Conservation (phyloP, 2,797 vertebrate species). For the Gallinago solitaria region DNA sequence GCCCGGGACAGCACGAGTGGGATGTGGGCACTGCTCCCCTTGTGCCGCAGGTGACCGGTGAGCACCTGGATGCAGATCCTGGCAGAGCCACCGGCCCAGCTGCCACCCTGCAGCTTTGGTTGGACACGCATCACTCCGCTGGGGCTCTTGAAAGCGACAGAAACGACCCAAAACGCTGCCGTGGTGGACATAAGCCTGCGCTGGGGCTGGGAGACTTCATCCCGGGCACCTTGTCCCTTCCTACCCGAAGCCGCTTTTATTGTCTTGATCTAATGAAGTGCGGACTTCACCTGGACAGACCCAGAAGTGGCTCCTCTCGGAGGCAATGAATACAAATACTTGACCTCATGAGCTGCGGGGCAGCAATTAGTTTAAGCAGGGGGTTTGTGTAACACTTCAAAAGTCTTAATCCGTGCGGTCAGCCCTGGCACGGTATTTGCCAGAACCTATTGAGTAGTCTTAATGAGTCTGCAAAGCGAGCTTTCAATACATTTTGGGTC, state of each 20-base stretch:
- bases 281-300: constrained; percentile 73
- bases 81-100: neutral
- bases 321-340: constrained; percentile 81
- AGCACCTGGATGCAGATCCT: accelerated
- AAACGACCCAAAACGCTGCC: neutral
- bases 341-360: constrained; percentile 81
- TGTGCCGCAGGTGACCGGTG: accelerated
- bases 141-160: neutral
- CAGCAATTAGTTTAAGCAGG: constrained; percentile 82
- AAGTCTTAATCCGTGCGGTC: constrained; percentile 76
- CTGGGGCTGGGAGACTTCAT: neutral
- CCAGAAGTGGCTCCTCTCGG: constrained; percentile 72
- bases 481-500: constrained; percentile 72
- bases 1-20: neutral
- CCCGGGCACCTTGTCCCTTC: neutral
- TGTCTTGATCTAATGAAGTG: constrained; percentile 74
- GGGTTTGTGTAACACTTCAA: constrained; percentile 79
- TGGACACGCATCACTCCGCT: neutral
- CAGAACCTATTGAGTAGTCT: constrained; percentile 72
- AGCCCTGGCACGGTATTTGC: constrained; percentile 71
- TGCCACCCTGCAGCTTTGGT: accelerated
- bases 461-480: constrained; percentile 72
- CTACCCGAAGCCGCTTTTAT: constrained; percentile 54
- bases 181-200: neutral
- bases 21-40: neutral